Evolutionary conservation across 1,140 invertebrate genomes (phyloP).

Genomic region (Dinoponera quadriceps): DNA sequence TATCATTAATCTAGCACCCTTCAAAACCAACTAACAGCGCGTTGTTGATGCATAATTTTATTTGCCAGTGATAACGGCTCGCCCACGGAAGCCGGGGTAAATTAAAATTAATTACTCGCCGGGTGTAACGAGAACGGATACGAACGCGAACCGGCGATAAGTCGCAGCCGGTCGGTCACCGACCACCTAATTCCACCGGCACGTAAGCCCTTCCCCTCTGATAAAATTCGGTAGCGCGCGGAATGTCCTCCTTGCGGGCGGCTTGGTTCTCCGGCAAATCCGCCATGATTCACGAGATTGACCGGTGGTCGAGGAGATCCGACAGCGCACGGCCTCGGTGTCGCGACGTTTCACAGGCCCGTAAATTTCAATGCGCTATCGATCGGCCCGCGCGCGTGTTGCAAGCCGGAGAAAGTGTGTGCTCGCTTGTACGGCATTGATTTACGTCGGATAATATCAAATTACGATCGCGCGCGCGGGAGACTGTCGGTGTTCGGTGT

Average conservation of each 20-base stretch:
- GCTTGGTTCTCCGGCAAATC: conserved; percentile 60
- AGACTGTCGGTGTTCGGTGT: conserved; percentile 55
- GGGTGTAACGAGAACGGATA: conserved; percentile 8
- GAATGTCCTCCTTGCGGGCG: conserved; percentile 49
- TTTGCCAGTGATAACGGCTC: conserved; percentile 46
- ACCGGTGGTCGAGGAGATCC: conserved; percentile 72
- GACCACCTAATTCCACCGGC: conserved; percentile 37
- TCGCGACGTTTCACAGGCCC: conserved; percentile 69
- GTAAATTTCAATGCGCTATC: conserved; percentile 75
- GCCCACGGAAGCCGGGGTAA: neutral
- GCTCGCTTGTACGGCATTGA: conserved; percentile 58
- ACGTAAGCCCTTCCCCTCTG: neutral
- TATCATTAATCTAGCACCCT: conserved; percentile 52
- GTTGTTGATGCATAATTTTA: conserved; percentile 51
- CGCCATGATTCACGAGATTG: conserved; percentile 73
- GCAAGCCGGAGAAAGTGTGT: conserved; percentile 50
- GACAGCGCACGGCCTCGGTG: conserved; percentile 57
- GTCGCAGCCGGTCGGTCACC: neutral
- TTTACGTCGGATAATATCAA: conserved; percentile 74
- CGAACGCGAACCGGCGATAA: conserved; percentile 32
- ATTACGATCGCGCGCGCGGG: conserved; percentile 67
- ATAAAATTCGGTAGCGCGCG: conserved; percentile 42
- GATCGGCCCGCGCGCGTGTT: conserved; percentile 60
- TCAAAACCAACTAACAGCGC: conserved; percentile 40
- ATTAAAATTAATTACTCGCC: conserved; percentile 58